These are phyloP conservation scores for Spinibarbus caldwelli DNA, from an alignment of 2,797 vertebrate species.

Conservation along the genomic window DNA sequence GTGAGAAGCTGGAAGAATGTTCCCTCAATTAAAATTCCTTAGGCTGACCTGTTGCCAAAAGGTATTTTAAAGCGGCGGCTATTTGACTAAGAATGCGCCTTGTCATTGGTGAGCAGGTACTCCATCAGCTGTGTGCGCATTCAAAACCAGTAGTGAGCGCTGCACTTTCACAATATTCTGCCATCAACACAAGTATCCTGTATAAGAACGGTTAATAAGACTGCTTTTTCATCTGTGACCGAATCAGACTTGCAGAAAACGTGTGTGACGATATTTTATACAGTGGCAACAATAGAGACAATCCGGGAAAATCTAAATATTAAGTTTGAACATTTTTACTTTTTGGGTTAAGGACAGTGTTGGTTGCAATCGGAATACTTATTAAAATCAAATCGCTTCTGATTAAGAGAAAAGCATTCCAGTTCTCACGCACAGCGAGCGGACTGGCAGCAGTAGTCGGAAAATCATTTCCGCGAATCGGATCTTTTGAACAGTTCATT, in stretches of 20 bases:
- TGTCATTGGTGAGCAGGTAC: constrained; percentile 56
- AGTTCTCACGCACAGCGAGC: constrained; percentile 56
- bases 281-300: not conserved
- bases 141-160: constrained; percentile 23
- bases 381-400: no score
- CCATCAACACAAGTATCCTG: not conserved
- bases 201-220: not conserved
- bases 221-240: not conserved
- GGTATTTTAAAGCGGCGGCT: constrained; percentile 57
- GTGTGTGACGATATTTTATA: not conserved
- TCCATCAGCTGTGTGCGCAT: constrained; percentile 5
- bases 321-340: not conserved
- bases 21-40: constrained; percentile 65
- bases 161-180: not conserved
- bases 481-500: not conserved
- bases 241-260: not conserved
- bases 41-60: constrained; percentile 62
- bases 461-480: constrained; percentile 9
- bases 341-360: not conserved
- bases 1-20: constrained; percentile 63
- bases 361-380: not conserved
- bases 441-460: constrained; percentile 43
- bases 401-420: not conserved
- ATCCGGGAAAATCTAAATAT: not conserved
- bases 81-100: constrained; percentile 62